Evolutionary conservation across 2,797 vertebrate species (phyloP).

Genomic region (Salmo trutta): DNA sequence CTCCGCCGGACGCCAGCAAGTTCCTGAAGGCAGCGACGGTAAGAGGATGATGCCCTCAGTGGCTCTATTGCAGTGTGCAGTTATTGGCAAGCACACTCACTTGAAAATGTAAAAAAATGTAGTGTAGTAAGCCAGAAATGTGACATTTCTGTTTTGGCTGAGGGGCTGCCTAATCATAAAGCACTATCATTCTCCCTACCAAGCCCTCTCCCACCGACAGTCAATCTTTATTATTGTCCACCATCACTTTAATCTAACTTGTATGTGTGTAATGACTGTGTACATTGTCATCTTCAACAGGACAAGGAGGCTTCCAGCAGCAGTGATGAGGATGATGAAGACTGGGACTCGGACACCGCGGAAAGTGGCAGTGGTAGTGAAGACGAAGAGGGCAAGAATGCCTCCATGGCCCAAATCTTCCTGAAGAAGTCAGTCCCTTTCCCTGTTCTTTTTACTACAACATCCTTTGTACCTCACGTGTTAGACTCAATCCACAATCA

Average conservation of each 20-base stretch:
- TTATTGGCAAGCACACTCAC: background rate
- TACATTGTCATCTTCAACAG: constrained; percentile 37
- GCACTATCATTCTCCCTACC: background rate
- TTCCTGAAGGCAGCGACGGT: constrained; percentile 68
- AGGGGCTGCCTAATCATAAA: no score
- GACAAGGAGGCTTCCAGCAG: constrained; percentile 82
- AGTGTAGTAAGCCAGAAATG: no score
- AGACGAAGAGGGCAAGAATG: constrained; percentile 76
- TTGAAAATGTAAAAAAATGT: background rate
- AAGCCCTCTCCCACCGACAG: background rate
- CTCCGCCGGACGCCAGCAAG: constrained; percentile 76
- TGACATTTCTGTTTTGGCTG: no score
- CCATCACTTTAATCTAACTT: background rate
- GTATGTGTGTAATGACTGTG: background rate
- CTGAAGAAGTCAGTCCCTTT: constrained; percentile 83
- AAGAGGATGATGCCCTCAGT: background rate
- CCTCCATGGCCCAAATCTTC: constrained; percentile 82
- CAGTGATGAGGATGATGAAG: constrained; percentile 85
- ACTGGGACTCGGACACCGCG: constrained; percentile 82
- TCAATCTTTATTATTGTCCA: background rate
- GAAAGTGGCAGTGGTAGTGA: constrained; percentile 84
- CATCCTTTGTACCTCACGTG: constrained; percentile 57
- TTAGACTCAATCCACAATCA: background rate
- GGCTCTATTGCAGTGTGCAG: background rate
- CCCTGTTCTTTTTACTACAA: constrained; percentile 67